Evolutionary conservation across 2,113 vertebrate genomes (phyloP).

Genomic region (Paraplagusia blochii): DNA sequence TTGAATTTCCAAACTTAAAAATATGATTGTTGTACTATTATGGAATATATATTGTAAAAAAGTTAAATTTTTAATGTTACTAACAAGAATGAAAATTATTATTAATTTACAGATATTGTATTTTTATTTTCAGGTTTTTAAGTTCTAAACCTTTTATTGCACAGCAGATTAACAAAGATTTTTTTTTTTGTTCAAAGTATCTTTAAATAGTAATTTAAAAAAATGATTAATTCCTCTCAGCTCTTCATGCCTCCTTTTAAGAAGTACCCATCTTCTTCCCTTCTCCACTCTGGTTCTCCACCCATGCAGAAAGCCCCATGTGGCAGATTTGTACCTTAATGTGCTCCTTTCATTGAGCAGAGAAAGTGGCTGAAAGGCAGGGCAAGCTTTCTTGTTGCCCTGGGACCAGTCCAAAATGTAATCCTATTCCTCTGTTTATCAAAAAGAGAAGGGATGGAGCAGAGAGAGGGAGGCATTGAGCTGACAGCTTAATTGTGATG

Average conservation of each 20-base stretch:
- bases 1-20: too few relatives aligned
- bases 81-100: too few relatives aligned
- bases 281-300: conserved; percentile 37
- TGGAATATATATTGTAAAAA: too few relatives aligned
- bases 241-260: conserved; percentile 31
- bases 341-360: conserved; percentile 58
- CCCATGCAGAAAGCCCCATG: conserved; percentile 40
- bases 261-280: conserved; percentile 27
- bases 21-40: too few relatives aligned
- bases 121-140: too few relatives aligned
- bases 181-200: background rate
- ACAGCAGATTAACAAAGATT: background rate
- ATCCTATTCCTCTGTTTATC: conserved; percentile 84
- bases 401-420: conserved; percentile 79
- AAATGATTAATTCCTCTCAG: background rate
- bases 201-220: too few relatives aligned
- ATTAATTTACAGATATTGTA: too few relatives aligned
- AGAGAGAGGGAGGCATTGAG: conserved; percentile 77
- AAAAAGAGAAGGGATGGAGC: conserved; percentile 70
- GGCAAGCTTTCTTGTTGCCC: conserved; percentile 70
- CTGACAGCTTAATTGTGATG: conserved; percentile 84
- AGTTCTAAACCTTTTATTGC: too few relatives aligned
- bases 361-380: conserved; percentile 71
- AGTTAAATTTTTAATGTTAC: too few relatives aligned
- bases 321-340: conserved; percentile 67